phyloP scores from a whole-genome alignment of 2,113 vertebrate genomes.

The Pachyramphus minor region DNA sequence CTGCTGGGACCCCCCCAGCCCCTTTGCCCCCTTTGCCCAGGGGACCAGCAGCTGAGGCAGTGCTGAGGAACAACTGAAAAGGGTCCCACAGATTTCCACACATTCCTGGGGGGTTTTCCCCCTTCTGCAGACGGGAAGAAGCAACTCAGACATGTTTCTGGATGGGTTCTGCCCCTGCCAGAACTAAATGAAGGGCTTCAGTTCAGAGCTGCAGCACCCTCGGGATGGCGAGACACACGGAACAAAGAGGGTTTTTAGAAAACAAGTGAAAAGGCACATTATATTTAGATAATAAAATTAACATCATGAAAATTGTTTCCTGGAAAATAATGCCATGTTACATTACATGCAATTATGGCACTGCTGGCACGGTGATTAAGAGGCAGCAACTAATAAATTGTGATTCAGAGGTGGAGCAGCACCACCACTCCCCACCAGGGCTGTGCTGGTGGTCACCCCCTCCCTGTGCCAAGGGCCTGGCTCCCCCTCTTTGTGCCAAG shows the following conservation, averaged over 20 bases:
- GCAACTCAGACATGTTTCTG: background rate
- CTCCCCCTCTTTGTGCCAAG: background rate
- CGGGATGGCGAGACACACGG: background rate
- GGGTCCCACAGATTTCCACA: background rate
- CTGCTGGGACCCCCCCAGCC: background rate
- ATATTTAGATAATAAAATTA: conserved; percentile 42
- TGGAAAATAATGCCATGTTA: conserved; percentile 1
- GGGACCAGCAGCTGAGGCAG: background rate
- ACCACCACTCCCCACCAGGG: background rate
- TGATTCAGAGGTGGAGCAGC: background rate
- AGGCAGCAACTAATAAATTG: background rate
- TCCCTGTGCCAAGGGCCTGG: background rate
- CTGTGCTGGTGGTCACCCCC: background rate
- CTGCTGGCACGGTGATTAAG: conserved; percentile 11
- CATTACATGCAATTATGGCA: background rate
- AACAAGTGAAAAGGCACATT: conserved; percentile 28
- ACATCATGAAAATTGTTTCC: background rate
- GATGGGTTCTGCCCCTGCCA: background rate
- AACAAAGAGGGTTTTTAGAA: conserved; percentile 25
- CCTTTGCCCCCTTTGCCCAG: fast-evolving
- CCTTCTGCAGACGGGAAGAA: background rate
- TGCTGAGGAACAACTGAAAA: background rate
- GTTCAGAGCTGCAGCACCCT: conserved; percentile 6
- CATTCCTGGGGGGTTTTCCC: background rate
- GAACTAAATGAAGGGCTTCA: background rate